phyloP scores from a whole-genome alignment of 2,797 vertebrate species.

The Enteromius anoplus region DNA sequence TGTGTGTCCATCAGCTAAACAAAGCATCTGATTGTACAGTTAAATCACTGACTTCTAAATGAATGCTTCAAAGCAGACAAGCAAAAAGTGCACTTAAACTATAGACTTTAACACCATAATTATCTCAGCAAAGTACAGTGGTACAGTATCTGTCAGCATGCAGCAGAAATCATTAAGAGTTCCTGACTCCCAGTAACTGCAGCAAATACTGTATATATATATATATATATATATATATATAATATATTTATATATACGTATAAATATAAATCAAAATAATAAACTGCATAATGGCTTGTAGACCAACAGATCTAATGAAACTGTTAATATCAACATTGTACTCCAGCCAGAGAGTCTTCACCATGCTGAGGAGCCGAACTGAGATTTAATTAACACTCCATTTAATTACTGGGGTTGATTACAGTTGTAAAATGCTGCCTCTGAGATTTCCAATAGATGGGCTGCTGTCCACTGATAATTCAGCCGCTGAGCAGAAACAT shows the following conservation, averaged over 20 bases:
- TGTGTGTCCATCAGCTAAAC: background rate
- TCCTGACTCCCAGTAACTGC: conserved; percentile 14
- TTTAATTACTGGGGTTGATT: conserved; percentile 47
- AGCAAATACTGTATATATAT: background rate
- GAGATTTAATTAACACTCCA: conserved; percentile 50
- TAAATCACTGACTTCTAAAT: conserved; percentile 2
- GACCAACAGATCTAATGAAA: conserved; percentile 31
- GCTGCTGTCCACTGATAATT: conserved; percentile 35
- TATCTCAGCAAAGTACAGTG: conserved; percentile 26
- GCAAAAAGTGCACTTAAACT: background rate
- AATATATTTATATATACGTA: too few species aligned
- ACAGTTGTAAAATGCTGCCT: conserved; percentile 45
- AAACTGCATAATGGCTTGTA: background rate
- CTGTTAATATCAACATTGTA: conserved; percentile 37
- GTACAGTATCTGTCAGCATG: conserved; percentile 10
- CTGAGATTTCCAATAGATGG: conserved; percentile 32
- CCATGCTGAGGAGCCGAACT: conserved; percentile 9
- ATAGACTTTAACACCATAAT: conserved; percentile 31
- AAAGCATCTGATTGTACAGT: background rate
- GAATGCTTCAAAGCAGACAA: background rate
- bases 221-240: too few species aligned
- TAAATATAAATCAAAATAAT: background rate
- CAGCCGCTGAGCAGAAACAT: background rate
- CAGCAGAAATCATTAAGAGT: conserved; percentile 8
- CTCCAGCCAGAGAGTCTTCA: conserved; percentile 34